These are phyloP conservation scores for Cavia aperea DNA, from an alignment of 2,113 vertebrate genomes.

Conservation along the genomic window DNA sequence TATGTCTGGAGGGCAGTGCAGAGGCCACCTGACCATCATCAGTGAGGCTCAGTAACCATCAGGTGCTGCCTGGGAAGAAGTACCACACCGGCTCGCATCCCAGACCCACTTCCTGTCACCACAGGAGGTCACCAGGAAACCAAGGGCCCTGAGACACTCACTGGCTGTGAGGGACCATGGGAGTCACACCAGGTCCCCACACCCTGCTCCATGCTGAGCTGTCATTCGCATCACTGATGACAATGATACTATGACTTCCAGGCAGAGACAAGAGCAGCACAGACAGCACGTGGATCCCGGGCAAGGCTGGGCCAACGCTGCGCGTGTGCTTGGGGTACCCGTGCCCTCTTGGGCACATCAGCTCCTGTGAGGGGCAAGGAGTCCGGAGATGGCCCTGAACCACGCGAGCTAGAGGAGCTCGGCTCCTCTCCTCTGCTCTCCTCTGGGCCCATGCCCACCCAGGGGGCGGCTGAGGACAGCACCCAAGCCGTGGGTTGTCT, in stretches of 20 bases:
- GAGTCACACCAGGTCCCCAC: not conserved
- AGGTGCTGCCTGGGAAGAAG: not conserved
- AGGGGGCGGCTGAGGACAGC: too few relatives aligned
- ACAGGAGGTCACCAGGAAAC: not conserved
- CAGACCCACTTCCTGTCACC: not conserved
- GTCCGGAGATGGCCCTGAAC: not conserved
- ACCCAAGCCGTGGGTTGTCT: not conserved
- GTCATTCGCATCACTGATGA: not conserved
- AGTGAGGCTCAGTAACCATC: not conserved
- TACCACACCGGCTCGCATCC: rapidly evolving
- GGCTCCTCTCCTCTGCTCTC: not conserved
- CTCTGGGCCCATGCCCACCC: not conserved
- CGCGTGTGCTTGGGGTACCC: not conserved
- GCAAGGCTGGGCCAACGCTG: not conserved
- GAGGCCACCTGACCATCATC: not conserved
- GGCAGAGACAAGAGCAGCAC: not conserved
- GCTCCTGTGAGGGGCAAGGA: not conserved
- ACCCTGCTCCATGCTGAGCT: not conserved
- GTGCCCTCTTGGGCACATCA: not conserved
- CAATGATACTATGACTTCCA: not conserved
- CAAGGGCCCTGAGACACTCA: not conserved
- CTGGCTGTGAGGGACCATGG: not conserved
- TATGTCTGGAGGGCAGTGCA: not conserved
- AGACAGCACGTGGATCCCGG: not conserved
- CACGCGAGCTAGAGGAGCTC: not conserved